These are phyloP conservation scores for Prosapia bicincta DNA, from an alignment of 2,888 invertebrate species.

Conservation along the genomic window DNA sequence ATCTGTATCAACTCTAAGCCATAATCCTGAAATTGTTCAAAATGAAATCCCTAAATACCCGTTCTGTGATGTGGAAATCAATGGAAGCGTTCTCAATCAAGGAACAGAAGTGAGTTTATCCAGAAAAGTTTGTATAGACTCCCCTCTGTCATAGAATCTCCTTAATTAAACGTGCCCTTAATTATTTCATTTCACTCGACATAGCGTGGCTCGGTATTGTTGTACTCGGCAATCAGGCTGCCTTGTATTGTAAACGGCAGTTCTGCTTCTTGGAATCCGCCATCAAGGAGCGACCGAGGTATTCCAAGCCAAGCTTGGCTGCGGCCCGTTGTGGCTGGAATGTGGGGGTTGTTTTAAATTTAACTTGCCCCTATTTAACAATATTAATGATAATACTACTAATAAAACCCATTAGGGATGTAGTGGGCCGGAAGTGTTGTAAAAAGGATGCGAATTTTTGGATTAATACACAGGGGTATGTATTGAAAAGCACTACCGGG, in stretches of 20 bases:
- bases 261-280: too few species aligned
- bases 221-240: too few species aligned
- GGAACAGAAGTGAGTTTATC: not conserved
- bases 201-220: not conserved
- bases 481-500: too few species aligned
- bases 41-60: not conserved
- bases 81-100: not conserved
- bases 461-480: too few species aligned
- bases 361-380: too few species aligned
- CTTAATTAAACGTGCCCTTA: conserved; percentile 1
- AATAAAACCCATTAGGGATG: too few species aligned
- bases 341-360: too few species aligned
- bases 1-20: not conserved
- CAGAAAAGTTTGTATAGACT: not conserved
- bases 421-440: too few species aligned
- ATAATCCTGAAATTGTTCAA: not conserved
- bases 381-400: too few species aligned
- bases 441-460: too few species aligned
- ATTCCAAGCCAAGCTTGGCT: not conserved
- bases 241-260: too few species aligned
- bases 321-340: too few species aligned
- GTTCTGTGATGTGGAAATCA: not conserved
- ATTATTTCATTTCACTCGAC: not conserved
- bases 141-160: not conserved
- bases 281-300: not conserved